Evolutionary conservation across 2,888 invertebrate genomes (phyloP).

Genomic region (Amphipyra berbera): DNA sequence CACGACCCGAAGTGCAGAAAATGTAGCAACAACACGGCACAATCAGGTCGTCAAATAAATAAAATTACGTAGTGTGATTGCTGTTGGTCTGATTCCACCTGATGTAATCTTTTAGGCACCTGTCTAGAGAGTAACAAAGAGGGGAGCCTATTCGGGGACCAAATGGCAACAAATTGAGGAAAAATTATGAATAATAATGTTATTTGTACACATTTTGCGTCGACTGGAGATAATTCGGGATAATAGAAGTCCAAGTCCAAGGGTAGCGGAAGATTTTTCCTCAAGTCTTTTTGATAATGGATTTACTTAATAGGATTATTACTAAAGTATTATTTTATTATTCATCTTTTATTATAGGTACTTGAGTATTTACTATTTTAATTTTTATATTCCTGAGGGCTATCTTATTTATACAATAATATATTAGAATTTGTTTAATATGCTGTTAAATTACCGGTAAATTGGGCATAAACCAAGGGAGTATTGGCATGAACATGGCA

Average conservation of each 20-base stretch:
- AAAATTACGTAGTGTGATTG: too few species aligned
- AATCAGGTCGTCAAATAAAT: too few species aligned
- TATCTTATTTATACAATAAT: too few species aligned
- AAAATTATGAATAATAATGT: constrained; percentile 14
- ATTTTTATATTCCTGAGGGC: too few species aligned
- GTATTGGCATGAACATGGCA: too few species aligned
- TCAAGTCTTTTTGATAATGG: constrained; percentile 21
- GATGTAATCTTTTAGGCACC: neutral
- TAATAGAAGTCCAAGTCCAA: constrained; percentile 11
- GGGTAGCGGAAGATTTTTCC: neutral
- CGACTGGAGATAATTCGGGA: constrained; percentile 7
- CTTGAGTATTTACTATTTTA: too few species aligned
- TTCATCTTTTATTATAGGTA: too few species aligned
- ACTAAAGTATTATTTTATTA: constrained; percentile 7
- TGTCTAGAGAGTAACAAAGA: neutral
- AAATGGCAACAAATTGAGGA: constrained; percentile 9
- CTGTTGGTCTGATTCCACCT: neutral
- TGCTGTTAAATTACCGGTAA: too few species aligned
- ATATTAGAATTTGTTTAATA: too few species aligned
- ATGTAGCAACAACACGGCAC: too few species aligned
- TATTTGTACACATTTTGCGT: constrained; percentile 24
- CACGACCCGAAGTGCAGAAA: too few species aligned
- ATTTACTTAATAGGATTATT: constrained; percentile 13
- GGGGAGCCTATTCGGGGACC: neutral
- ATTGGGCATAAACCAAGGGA: too few species aligned